Percentiles rank a stretch among this genome's conserved stretches.
Conservation (phyloP, 2,888 invertebrate species). For the Drosophila kambysellisi region DNA sequence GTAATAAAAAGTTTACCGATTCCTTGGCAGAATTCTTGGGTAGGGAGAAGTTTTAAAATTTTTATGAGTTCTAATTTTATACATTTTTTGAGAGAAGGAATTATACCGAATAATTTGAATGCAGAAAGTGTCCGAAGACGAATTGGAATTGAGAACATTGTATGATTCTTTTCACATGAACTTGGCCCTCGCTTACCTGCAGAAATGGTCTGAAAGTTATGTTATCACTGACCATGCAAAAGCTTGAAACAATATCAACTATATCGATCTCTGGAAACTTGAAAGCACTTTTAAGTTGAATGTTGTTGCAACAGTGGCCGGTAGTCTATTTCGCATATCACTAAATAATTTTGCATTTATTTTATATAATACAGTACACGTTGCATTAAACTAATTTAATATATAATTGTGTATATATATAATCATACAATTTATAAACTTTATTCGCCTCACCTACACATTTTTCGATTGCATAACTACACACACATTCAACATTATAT, state of each 20-base stretch:
- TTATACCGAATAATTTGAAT: not conserved
- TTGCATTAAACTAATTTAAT: constrained; percentile 79
- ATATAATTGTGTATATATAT: constrained; percentile 68
- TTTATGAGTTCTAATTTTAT: not conserved
- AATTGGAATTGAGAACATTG: not conserved
- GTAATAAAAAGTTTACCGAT: not conserved
- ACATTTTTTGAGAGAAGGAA: not conserved
- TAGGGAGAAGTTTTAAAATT: not conserved
- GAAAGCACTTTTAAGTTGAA: not conserved
- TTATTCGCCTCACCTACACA: constrained; percentile 49
- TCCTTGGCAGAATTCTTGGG: not conserved
- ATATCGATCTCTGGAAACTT: not conserved
- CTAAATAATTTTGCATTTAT: constrained; percentile 80
- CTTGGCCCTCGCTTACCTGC: not conserved
- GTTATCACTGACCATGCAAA: not conserved
- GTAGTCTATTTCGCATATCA: constrained; percentile 55
- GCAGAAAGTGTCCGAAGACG: not conserved
- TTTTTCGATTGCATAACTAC: constrained; percentile 35
- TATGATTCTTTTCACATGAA: not conserved
- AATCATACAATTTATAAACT: constrained; percentile 62
- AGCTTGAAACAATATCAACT: not conserved
- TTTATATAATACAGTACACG: constrained; percentile 77
- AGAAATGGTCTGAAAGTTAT: not conserved
- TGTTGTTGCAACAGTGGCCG: constrained; percentile 7
- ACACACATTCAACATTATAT: constrained; percentile 29